Percentiles rank a stretch among this genome's conserved stretches.
These are phyloP conservation scores for Bradypus variegatus DNA, from an alignment of 2,797 vertebrate species.

Conservation along the genomic window DNA sequence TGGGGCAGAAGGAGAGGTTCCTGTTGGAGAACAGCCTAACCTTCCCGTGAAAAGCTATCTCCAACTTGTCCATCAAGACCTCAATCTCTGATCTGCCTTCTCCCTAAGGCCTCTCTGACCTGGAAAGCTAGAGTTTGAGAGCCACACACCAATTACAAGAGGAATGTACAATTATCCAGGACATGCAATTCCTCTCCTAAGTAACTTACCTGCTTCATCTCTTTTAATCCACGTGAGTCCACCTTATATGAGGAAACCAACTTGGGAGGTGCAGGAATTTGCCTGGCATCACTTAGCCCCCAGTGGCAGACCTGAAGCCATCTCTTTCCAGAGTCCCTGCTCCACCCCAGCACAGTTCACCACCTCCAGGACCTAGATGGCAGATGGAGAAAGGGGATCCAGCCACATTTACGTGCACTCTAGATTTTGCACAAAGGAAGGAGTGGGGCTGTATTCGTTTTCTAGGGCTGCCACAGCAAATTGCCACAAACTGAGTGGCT, in stretches of 20 bases:
- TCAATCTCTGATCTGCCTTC: background rate
- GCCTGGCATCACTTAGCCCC: background rate
- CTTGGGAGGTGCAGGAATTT: background rate
- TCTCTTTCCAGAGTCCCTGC: background rate
- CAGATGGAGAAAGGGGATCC: background rate
- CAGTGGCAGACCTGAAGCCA: background rate
- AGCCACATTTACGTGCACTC: background rate
- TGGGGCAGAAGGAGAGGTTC: background rate
- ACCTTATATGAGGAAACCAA: background rate
- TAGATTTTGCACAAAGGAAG: background rate
- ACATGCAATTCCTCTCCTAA: background rate
- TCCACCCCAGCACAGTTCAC: background rate
- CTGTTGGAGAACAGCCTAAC: background rate
- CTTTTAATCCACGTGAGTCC: background rate
- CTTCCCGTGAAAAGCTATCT: accelerated
- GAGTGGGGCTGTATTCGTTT: accelerated
- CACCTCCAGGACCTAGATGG: background rate
- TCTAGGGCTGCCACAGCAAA: no score
- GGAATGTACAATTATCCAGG: background rate
- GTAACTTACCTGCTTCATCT: background rate
- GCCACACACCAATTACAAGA: background rate
- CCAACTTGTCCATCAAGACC: background rate
- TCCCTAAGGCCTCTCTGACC: background rate
- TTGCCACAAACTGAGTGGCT: no score
- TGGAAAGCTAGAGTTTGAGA: background rate